Evolutionary conservation across 2,797 vertebrate genomes (phyloP), one percentile per base, ranked within the genome.

Genomic region (Sus cebifrons): DNA sequence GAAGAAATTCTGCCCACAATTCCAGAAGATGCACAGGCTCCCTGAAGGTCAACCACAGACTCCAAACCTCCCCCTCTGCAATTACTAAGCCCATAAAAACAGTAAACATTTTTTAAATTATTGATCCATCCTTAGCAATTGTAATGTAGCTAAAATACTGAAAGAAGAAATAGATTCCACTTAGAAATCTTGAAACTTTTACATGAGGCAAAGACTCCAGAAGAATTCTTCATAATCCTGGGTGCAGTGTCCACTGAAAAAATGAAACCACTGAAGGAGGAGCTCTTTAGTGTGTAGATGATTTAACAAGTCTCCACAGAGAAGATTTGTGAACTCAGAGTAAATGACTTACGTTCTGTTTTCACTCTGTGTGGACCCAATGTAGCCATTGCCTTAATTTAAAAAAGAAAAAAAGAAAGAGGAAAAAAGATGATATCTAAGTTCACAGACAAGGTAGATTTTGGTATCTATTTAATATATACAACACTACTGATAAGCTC

Each of bases 321-420:
- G 13, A 94, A 78, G 36, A 85, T 88, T 73, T 89, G 65, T 87
- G 29, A 94, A 93, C 6, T 84, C 54, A 88, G 77, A 89, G 18
- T 64, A 90, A 94, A 86, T 40, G 86, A 98, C 99, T 99, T 99
- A 99, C 99, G 99, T 91, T 99, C 99, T 85, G 99, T 96, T 96
- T 99, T 99, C 98, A 98, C 99, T 98, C 99, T 99, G 98, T 99
- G 99, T 62, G 99, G 99, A 83, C 99, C 99, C 96, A 99, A 96
- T 0, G 99, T 99, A 90, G 99, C 99, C 98, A 99, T 99, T 54
- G 99, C 99, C 99, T 99, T 98, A 17, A 97, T 97, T 92, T 97
- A 1, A 98, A 96, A 93, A 95, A 60, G 94, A n/a, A 96, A 97
- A 70, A 4, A 0, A 13, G 87, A n/a, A 18, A 75, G 17, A 83